These are phyloP conservation scores for Sula dactylatra DNA, from an alignment of 2,113 vertebrate genomes.

Conservation along the genomic window DNA sequence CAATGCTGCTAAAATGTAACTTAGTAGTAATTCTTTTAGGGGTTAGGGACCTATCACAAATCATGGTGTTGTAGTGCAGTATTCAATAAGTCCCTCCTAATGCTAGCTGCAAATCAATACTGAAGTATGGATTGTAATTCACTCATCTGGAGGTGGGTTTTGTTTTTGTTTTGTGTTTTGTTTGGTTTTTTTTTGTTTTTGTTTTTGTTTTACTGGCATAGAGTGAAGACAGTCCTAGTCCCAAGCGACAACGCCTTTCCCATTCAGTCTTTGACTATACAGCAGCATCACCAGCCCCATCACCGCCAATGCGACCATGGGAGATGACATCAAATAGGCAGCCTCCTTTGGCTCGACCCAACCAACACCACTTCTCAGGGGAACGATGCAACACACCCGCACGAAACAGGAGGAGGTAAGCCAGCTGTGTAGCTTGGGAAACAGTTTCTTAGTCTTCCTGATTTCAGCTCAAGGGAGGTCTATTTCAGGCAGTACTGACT, in stretches of 20 bases:
- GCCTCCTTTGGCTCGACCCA: constrained; percentile 85
- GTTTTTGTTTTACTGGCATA: constrained; percentile 58
- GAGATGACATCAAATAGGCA: constrained; percentile 92
- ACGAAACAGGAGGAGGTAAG: constrained; percentile 93
- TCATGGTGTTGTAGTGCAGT: neutral
- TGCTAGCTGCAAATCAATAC: neutral
- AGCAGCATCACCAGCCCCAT: constrained; percentile 86
- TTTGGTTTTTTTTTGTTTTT: neutral
- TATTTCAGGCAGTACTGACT: neutral
- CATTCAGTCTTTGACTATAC: constrained; percentile 91
- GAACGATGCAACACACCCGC: constrained; percentile 93
- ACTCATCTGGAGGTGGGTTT: constrained; percentile 9
- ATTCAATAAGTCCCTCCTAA: neutral
- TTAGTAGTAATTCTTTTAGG: neutral
- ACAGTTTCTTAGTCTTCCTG: neutral
- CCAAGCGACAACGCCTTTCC: constrained; percentile 94
- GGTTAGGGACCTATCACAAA: neutral
- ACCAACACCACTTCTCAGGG: constrained; percentile 89
- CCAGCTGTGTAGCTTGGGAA: neutral
- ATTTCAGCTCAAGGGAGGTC: neutral
- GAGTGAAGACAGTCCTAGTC: constrained; percentile 95
- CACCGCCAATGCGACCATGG: constrained; percentile 97
- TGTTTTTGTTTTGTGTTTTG: neutral
- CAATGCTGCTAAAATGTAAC: neutral
- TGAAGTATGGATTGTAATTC: neutral